Percentiles rank a stretch among this genome's conserved stretches.
These are phyloP conservation scores for Mantis religiosa DNA, from an alignment of 2,888 invertebrate species.

Conservation along the genomic window DNA sequence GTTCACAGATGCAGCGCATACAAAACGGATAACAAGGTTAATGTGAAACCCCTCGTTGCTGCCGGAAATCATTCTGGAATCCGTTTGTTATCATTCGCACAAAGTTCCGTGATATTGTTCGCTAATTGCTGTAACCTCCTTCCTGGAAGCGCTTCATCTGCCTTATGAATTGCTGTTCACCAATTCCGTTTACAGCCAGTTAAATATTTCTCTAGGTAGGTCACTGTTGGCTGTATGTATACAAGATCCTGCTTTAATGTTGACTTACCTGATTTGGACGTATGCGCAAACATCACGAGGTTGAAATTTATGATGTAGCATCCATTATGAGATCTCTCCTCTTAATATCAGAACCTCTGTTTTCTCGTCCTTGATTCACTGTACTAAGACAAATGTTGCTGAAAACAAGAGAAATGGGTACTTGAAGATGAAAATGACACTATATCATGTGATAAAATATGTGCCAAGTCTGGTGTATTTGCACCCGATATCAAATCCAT, in stretches of 20 bases:
- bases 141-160: neutral
- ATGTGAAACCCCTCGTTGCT: neutral
- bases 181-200: neutral
- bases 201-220: neutral
- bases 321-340: too few species aligned
- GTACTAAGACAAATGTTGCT: too few species aligned
- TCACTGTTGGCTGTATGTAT: neutral
- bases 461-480: too few species aligned
- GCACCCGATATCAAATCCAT: too few species aligned
- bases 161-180: neutral
- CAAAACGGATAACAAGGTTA: neutral
- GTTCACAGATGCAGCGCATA: neutral
- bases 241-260: neutral
- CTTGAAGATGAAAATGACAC: too few species aligned
- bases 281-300: neutral
- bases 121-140: neutral
- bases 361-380: too few species aligned
- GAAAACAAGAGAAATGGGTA: too few species aligned
- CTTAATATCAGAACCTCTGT: too few species aligned
- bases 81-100: neutral
- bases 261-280: neutral
- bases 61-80: neutral
- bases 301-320: too few species aligned
- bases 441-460: too few species aligned
- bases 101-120: neutral